A percentile compares a stretch with the other conserved stretches of the same genome.
These are phyloP conservation scores for Herpetotheres cachinnans DNA, from an alignment of 2,113 vertebrate genomes.

Conservation along the genomic window DNA sequence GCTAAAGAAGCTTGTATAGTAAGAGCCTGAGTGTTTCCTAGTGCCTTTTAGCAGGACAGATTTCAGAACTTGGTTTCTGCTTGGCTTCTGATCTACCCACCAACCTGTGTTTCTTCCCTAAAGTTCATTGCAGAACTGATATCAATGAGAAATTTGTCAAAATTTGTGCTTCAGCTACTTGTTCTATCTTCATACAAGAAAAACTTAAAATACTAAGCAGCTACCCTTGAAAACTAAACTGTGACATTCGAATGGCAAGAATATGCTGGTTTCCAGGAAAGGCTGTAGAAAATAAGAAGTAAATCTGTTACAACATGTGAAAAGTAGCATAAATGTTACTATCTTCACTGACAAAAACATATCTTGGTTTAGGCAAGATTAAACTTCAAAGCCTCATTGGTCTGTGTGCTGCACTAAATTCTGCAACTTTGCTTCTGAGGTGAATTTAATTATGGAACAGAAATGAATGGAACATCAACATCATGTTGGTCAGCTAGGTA, in stretches of 20 bases:
- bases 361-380: neutral
- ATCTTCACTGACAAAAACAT: neutral
- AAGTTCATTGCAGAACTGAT: neutral
- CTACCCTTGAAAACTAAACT: neutral
- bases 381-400: neutral
- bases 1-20: neutral
- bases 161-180: neutral
- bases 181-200: neutral
- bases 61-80: neutral
- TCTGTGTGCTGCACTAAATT: neutral
- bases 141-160: neutral
- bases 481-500: neutral
- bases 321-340: conserved; percentile 17
- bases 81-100: neutral
- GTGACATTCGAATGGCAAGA: neutral
- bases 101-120: neutral
- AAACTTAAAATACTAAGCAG: neutral
- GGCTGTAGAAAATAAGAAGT: neutral
- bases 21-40: neutral
- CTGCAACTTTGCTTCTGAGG: neutral
- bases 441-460: neutral
- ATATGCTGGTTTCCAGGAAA: neutral
- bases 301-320: conserved; percentile 22
- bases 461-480: neutral
- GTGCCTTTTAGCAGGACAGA: neutral